Percentiles rank a stretch among this genome's conserved stretches.
phyloP scores from a whole-genome alignment of 2,888 invertebrate species.

The Mactromeris polynyma region DNA sequence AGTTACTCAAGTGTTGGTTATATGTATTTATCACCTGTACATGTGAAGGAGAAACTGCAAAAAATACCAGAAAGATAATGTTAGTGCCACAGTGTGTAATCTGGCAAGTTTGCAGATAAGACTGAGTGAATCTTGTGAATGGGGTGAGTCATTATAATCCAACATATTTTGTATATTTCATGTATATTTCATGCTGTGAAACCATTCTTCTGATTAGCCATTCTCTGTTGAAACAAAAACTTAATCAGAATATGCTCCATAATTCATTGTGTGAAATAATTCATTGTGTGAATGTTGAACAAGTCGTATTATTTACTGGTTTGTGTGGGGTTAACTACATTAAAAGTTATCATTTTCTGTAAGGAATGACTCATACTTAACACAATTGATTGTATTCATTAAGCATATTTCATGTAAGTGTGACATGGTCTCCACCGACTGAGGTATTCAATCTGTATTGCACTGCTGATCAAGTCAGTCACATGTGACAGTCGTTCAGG shows the following conservation, averaged over 20 bases:
- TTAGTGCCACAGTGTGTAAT: neutral
- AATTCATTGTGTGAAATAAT: too few species aligned
- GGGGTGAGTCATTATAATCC: neutral
- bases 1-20: neutral
- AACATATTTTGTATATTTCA: too few species aligned
- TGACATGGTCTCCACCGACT: neutral
- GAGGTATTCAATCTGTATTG: neutral
- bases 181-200: too few species aligned
- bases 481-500: neutral
- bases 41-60: neutral
- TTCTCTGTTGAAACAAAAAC: neutral
- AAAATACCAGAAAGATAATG: neutral
- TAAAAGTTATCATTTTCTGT: too few species aligned
- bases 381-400: neutral
- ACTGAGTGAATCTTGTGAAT: conserved; percentile 9
- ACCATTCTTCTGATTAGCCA: too few species aligned
- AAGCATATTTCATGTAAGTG: neutral
- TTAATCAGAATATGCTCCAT: too few species aligned
- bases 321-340: too few species aligned
- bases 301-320: too few species aligned
- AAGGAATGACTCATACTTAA: neutral
- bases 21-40: conserved; percentile 13
- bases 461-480: conserved; percentile 1
- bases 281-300: too few species aligned
- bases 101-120: neutral